A percentile compares a stretch with the other conserved stretches of the same genome.
Conservation (phyloP, 2,797 vertebrate species). For the Sciaenops ocellatus region DNA sequence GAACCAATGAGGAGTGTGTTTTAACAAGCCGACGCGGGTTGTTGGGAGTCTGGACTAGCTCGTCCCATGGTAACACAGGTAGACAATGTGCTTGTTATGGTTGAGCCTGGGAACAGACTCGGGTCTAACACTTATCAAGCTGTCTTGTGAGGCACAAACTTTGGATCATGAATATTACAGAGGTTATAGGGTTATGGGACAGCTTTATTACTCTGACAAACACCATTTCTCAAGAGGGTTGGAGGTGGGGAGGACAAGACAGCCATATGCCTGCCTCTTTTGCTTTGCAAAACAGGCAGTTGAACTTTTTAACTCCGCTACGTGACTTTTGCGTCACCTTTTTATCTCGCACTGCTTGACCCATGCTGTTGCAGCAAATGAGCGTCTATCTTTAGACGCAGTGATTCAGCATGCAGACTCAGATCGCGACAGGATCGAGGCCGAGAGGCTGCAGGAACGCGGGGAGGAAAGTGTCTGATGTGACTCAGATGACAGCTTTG, state of each 20-base stretch:
- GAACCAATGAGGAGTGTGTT: slow-evolving; percentile 71
- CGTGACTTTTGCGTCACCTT: slow-evolving; percentile 73
- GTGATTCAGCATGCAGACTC: slow-evolving; percentile 62
- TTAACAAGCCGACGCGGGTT: slow-evolving; percentile 65
- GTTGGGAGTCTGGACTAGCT: slow-evolving; percentile 81
- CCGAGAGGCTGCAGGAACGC: slow-evolving; percentile 36
- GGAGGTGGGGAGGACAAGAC: slow-evolving; percentile 59
- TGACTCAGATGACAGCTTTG: slow-evolving; percentile 34
- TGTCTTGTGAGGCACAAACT: slow-evolving; percentile 77
- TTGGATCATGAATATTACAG: slow-evolving; percentile 79
- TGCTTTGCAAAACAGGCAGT: slow-evolving; percentile 55
- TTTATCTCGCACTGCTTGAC: slow-evolving; percentile 39
- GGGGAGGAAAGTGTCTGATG: slow-evolving; percentile 38
- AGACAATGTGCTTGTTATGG: slow-evolving; percentile 81
- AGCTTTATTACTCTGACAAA: slow-evolving; percentile 83
- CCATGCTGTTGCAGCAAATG: slow-evolving; percentile 59
- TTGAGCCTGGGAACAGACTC: slow-evolving; percentile 76
- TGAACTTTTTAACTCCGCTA: slow-evolving; percentile 68
- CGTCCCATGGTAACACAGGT: slow-evolving; percentile 75
- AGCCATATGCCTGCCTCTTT: slow-evolving; percentile 61
- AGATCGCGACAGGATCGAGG: slow-evolving; percentile 19
- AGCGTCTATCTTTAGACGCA: slow-evolving; percentile 67
- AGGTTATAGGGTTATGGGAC: slow-evolving; percentile 79
- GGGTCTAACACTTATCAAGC: slow-evolving; percentile 73
- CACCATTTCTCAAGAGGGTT: slow-evolving; percentile 66